Percentiles rank a stretch among this genome's conserved stretches.
phyloP scores from a whole-genome alignment of 2,797 vertebrate genomes.

The Parauchenoglanis ngamensis region DNA sequence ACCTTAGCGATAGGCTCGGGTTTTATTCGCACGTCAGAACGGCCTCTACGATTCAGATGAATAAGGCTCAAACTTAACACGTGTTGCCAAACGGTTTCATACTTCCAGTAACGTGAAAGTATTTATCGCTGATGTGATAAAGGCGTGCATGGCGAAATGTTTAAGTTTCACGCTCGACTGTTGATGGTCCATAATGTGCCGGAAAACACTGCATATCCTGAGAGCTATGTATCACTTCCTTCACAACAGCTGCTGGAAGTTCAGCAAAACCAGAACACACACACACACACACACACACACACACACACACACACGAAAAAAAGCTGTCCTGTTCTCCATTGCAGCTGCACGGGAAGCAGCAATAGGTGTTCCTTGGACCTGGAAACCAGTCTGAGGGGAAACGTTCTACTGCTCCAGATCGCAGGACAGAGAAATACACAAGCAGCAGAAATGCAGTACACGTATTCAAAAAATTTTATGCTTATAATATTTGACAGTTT shows the following conservation, averaged over 20 bases:
- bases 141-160: not conserved
- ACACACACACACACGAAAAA: not conserved
- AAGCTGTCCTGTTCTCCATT: slow-evolving; percentile 11
- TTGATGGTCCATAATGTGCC: not conserved
- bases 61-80: not conserved
- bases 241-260: slow-evolving; percentile 20
- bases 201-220: slow-evolving; percentile 6
- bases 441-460: not conserved
- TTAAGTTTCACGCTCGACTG: not conserved
- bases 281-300: too few species aligned
- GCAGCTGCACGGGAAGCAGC: slow-evolving; percentile 54
- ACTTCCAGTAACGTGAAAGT: not conserved
- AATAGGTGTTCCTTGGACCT: slow-evolving; percentile 46
- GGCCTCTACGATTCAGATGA: not conserved
- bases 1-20: not conserved
- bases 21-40: not conserved
- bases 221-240: slow-evolving; percentile 16
- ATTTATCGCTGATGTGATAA: too few species aligned
- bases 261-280: slow-evolving; percentile 16
- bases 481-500: not conserved
- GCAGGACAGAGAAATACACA: not conserved
- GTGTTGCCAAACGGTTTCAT: not conserved
- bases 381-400: slow-evolving; percentile 22
- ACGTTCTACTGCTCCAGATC: not conserved
- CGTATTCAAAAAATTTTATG: not conserved